These are phyloP conservation scores for Arremon brunneinucha DNA, from an alignment of 2,797 vertebrate species.

Conservation along the genomic window DNA sequence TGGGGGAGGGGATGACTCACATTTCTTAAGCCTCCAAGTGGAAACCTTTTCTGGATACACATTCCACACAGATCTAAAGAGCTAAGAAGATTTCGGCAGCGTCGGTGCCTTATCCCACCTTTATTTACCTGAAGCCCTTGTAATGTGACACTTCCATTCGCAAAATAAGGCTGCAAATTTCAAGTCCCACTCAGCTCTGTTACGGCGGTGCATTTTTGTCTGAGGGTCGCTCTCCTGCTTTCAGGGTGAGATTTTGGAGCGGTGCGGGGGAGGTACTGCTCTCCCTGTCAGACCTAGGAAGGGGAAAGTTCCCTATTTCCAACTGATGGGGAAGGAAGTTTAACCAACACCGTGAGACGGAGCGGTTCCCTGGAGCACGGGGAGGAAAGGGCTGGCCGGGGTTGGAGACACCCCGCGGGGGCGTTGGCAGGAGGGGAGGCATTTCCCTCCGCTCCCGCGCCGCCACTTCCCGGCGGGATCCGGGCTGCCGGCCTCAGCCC, in stretches of 20 bases:
- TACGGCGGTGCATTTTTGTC: background rate
- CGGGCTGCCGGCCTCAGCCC: background rate
- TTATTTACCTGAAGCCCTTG: conserved; percentile 62
- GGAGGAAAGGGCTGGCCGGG: background rate
- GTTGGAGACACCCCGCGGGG: background rate
- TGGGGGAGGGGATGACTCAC: background rate
- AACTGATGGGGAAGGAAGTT: background rate
- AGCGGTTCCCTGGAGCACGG: background rate
- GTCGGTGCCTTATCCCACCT: conserved; percentile 44
- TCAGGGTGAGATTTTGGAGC: background rate
- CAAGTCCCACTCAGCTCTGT: background rate
- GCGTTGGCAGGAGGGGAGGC: background rate
- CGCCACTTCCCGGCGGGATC: background rate
- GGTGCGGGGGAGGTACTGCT: background rate
- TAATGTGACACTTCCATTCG: conserved; percentile 46
- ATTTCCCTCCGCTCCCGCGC: background rate
- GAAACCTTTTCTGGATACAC: conserved; percentile 18
- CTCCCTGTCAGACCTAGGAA: background rate
- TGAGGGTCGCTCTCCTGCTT: background rate
- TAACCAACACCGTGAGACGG: background rate
- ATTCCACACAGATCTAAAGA: conserved; percentile 36
- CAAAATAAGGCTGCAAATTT: conserved; percentile 1
- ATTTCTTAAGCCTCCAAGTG: conserved; percentile 8
- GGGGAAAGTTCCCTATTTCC: background rate
- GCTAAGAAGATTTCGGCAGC: conserved; percentile 52